Evolutionary conservation across 1,140 invertebrate species (phyloP), one percentile per base, ranked within the genome.

Genomic region (Pseudomyrmex cubaensis): DNA sequence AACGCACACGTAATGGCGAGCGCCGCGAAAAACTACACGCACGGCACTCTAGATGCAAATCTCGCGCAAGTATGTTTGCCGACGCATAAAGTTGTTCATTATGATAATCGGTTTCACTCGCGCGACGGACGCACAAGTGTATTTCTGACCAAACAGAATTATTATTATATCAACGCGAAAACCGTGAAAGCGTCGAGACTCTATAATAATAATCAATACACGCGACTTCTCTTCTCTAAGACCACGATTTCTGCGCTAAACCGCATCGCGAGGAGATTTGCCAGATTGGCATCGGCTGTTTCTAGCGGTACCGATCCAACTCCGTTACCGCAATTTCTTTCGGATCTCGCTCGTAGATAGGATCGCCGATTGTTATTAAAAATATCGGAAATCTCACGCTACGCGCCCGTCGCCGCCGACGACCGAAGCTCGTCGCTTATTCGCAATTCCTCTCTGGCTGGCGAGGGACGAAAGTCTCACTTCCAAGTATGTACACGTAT

Each of bases 321-420:
- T 91, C 90, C 90, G 90, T 90, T 91, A 91, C 54, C 78, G 83
- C 72, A 62, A 82, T 83, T 89, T 89, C 82, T 88, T 85, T 88
- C 80, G 83, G 59, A 85, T 85, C 63, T 54, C 54, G 67, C 17
- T 48, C 57, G 52, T 48, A 80, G 86, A 87, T 87, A 83, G 62
- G 25, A 62, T 56, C 72, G 67, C 35, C 69, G 86, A 91, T 90
- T 59, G 82, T 91, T 89, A 90, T 91, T 90, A 91, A 90, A 87
- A 91, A 91, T 89, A 89, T 89, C 84, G 17, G 59, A 72, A 76
- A 91, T 90, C 89, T 89, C 87, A 72, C 83, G 86, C 87, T 84
- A 84, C 84, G 85, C 84, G 86, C 89, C 83, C 86, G 35, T 35
- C 35, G 35, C 35, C 35, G 35, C 35, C 35, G 35, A 35, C 35